Evolutionary conservation across 2,888 invertebrate genomes (phyloP).

Genomic region (Leptinotarsa tumamoca): DNA sequence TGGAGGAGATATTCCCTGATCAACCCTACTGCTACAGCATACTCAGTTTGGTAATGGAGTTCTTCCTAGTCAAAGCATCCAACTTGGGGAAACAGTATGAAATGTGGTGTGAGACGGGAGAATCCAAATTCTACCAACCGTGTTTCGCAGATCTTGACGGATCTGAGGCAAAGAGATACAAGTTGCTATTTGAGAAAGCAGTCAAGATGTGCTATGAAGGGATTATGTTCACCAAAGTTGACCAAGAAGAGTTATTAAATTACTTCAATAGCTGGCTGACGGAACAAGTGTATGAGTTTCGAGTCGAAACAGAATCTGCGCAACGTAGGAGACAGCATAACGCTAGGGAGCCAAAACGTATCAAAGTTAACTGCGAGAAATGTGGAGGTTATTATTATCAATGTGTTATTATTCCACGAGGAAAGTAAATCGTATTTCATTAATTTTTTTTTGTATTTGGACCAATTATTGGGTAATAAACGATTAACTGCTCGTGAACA

Average conservation of each 20-base stretch:
- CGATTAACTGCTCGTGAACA: too few relatives aligned
- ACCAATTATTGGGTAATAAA: too few relatives aligned
- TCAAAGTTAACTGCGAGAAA: not conserved
- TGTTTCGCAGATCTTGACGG: not conserved
- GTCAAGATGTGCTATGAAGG: constrained; percentile 43
- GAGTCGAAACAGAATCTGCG: constrained; percentile 33
- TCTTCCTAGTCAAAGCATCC: constrained; percentile 41
- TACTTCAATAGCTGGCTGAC: constrained; percentile 49
- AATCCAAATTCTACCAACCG: constrained; percentile 31
- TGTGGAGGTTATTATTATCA: constrained; percentile 3
- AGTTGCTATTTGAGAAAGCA: constrained; percentile 42
- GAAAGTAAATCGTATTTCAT: too few relatives aligned
- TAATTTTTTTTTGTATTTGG: too few relatives aligned
- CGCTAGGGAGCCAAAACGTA: not conserved
- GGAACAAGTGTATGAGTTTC: constrained; percentile 40
- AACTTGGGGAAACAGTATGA: constrained; percentile 31
- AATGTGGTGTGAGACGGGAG: not conserved
- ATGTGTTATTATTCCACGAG: not conserved
- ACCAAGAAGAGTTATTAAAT: constrained; percentile 48
- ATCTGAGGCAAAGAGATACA: not conserved
- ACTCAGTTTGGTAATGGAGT: constrained; percentile 34
- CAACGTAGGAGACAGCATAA: constrained; percentile 35
- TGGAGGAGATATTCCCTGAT: constrained; percentile 47
- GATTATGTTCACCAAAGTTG: constrained; percentile 33
- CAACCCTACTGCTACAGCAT: constrained; percentile 21